Evolutionary conservation across 2,888 invertebrate genomes (phyloP), one percentile per base, ranked within the genome.

Genomic region (Eilema griseolum): DNA sequence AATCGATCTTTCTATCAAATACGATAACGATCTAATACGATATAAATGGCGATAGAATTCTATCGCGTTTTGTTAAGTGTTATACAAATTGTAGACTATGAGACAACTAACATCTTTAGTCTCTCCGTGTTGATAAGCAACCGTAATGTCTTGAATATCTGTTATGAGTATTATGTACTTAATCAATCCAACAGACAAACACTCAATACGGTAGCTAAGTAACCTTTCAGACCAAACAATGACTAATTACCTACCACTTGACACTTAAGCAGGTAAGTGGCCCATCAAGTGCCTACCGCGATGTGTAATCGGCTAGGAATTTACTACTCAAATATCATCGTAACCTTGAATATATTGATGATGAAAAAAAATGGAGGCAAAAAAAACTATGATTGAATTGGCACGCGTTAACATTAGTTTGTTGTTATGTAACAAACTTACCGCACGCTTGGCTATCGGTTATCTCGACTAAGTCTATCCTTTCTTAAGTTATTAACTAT

Each of bases 331-430:
- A 67, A 59, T 62, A 31, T 67, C 65, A 77, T 72, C 52, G 82
- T 79, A 79, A 71, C 80, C 80, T 77, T 82, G 80, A 73, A 52
- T 52, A n/a, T n/a, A n/a, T 52, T 2, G 2, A 52, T 10, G 1
- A 3, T 3, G 46, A 20, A 20, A n/a, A 52, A 52, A 52, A 52
- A 20, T 20, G n/a, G n/a, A 10, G n/a, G 20, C 20, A 46, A 52
- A 52, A n/a, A 52, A 46, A 46, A 2, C n/a, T n/a, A 10, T 52
- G 52, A 59, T 59, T 0, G 59, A 26, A 26, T 59, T 26, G 26
- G 14, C 59, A 12, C 26, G 16, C 16, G 26, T 28, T 59, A 24
- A 59, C 59, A 26, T 26, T 24, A 46, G 20, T n/a, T 52, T 46
- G 20, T 46, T 46, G 46, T 46, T 46, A 16, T 41, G 16, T 41